Evolutionary conservation across 2,113 vertebrate genomes (phyloP).

Genomic region (Petroica traversi): DNA sequence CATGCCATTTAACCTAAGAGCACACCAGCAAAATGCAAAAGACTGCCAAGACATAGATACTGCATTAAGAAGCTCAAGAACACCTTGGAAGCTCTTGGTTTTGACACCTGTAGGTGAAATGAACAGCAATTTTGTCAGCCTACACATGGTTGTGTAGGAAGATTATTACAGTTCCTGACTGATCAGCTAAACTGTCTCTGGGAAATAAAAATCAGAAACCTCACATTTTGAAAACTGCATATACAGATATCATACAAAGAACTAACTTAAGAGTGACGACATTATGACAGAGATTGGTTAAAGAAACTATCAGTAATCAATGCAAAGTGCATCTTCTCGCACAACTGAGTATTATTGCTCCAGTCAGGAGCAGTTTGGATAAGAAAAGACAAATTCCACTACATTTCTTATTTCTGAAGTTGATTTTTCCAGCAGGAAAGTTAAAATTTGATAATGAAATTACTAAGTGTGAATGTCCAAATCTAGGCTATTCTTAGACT

Average conservation of each 20-base stretch:
- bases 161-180: slow-evolving; percentile 25
- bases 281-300: not conserved
- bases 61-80: not conserved
- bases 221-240: not conserved
- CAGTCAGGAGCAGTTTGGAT: not conserved
- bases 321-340: not conserved
- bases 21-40: not conserved
- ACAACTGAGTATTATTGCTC: not conserved
- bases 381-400: not conserved
- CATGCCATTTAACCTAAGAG: not conserved
- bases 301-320: not conserved
- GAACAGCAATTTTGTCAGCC: slow-evolving; percentile 35
- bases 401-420: not conserved
- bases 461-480: not conserved
- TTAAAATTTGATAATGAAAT: not conserved
- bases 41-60: not conserved
- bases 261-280: not conserved
- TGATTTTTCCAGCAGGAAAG: not conserved
- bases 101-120: slow-evolving; percentile 11
- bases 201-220: slow-evolving; percentile 13
- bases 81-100: slow-evolving; percentile 1
- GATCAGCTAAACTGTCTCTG: slow-evolving; percentile 12
- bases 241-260: not conserved
- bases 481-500: not conserved
- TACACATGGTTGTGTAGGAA: slow-evolving; percentile 8